Base-by-base conservation (phyloP, 2,888 invertebrate genomes). In the Bembecia ichneumoniformis region DNA sequence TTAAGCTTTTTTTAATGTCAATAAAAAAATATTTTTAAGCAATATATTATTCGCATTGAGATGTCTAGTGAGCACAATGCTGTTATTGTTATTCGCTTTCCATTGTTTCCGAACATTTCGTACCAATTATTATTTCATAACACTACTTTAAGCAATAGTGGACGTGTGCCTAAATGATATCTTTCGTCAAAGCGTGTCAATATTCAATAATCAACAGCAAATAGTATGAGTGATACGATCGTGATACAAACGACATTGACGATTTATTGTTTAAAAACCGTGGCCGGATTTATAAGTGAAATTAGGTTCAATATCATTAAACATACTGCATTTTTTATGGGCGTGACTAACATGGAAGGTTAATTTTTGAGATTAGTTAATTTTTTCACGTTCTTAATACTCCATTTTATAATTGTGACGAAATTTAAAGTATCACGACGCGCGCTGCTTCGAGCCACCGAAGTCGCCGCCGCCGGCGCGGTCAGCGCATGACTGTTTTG, bases 181-280 rank as follows among this genome's bases (percentile, higher is more conserved):
- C 67, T 66, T 74, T 76, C 69, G 68, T 70, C 71, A 71, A 68
- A 59, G 63, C 66, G 63, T 74, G 67, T 61, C 63, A 60, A 71
- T 74, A 71, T 68, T 74, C 76, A 71, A 72, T 63, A 58, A 67
- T 60, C 65, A 64, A 59, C 65, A 58, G 60, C 64, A 66, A 73
- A 71, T 63, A 28, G 28, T 28, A 69, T 68, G 71, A 73, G 71
- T 69, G 74, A 73, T 74, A 63, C 63, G 61, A 60, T 82, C 86
- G 86, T 84, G 84, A 74, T 67, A 47, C 51, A 64, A 68, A 68
- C 63, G 83, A 66, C 83, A 84, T 83, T 83, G 86, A 59, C 53
- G 54, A 55, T 66, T 28, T 65, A 74, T 75, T 82, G 76, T 80
- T 69, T 74, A 68, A 66, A 66, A 60, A 63, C 57, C 65, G 63